These are phyloP conservation scores for Condylura cristata DNA, from an alignment of 2,113 vertebrate species.

Conservation along the genomic window DNA sequence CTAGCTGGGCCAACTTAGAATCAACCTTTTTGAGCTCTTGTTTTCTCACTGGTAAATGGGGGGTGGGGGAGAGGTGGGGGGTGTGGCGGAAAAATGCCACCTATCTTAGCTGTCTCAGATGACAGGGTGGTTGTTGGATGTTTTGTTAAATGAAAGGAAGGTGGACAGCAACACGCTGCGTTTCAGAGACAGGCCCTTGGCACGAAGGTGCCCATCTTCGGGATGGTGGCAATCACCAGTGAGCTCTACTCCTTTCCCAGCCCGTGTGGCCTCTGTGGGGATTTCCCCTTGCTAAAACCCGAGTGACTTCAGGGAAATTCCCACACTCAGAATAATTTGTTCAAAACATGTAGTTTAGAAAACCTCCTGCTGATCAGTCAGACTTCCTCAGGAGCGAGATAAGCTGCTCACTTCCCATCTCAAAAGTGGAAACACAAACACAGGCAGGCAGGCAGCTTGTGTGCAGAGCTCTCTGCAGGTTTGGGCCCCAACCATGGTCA, in stretches of 20 bases:
- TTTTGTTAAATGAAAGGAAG: not conserved
- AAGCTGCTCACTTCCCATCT: not conserved
- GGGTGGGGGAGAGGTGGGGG: not conserved
- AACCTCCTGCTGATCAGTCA: not conserved
- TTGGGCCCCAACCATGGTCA: not conserved
- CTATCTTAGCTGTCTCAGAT: not conserved
- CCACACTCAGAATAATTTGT: not conserved
- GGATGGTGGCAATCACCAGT: fast-evolving
- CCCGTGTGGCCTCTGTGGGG: fast-evolving
- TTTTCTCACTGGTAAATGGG: not conserved
- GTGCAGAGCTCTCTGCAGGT: fast-evolving
- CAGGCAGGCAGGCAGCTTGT: not conserved
- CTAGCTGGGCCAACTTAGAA: not conserved
- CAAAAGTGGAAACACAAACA: not conserved
- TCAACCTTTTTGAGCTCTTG: too few species aligned
- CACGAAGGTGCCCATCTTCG: too few species aligned
- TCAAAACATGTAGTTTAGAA: not conserved
- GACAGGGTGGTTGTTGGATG: not conserved
- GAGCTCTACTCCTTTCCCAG: not conserved
- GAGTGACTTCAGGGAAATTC: conserved; percentile 27
- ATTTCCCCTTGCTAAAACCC: not conserved
- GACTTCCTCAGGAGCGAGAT: conserved; percentile 50
- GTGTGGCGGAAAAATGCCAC: not conserved
- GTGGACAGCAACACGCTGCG: not conserved
- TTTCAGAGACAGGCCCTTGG: not conserved